Percentiles rank a stretch among this genome's conserved stretches.
Conservation (phyloP, 2,888 invertebrate species). For the Pemphredon lugubris region DNA sequence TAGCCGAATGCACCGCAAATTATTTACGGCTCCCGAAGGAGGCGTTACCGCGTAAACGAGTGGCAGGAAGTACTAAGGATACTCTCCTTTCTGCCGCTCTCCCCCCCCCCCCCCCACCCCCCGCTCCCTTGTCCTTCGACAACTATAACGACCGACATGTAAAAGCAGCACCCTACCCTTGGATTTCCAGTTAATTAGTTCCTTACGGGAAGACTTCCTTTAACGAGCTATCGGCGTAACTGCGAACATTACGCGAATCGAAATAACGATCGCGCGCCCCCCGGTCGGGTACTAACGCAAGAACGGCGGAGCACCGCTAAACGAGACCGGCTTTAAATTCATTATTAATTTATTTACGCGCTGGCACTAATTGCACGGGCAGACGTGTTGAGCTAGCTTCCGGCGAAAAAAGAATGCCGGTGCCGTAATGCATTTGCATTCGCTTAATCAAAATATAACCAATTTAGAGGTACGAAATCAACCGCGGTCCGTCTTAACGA, state of each 20-base stretch:
- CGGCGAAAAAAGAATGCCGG: too few relatives aligned
- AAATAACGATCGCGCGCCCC: constrained; percentile 8
- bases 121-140: constrained; percentile 12
- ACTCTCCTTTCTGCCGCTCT: constrained; percentile 41
- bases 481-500: too few relatives aligned
- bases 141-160: constrained; percentile 60
- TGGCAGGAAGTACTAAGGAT: constrained; percentile 70
- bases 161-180: constrained; percentile 50
- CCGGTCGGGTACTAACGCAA: not conserved
- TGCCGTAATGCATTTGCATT: too few relatives aligned
- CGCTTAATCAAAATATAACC: too few relatives aligned
- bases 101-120: constrained; percentile 2
- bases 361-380: constrained; percentile 16
- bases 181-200: constrained; percentile 73
- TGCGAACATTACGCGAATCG: constrained; percentile 18
- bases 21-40: constrained; percentile 54
- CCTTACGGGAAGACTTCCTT: constrained; percentile 57
- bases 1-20: constrained; percentile 62
- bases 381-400: not conserved
- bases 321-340: not conserved
- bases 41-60: constrained; percentile 65
- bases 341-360: constrained; percentile 20
- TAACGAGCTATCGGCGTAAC: constrained; percentile 24
- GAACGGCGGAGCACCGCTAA: not conserved
- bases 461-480: too few relatives aligned